Base-by-base conservation (phyloP, 2,113 vertebrate genomes). In the Pelecanoides urinatrix region DNA sequence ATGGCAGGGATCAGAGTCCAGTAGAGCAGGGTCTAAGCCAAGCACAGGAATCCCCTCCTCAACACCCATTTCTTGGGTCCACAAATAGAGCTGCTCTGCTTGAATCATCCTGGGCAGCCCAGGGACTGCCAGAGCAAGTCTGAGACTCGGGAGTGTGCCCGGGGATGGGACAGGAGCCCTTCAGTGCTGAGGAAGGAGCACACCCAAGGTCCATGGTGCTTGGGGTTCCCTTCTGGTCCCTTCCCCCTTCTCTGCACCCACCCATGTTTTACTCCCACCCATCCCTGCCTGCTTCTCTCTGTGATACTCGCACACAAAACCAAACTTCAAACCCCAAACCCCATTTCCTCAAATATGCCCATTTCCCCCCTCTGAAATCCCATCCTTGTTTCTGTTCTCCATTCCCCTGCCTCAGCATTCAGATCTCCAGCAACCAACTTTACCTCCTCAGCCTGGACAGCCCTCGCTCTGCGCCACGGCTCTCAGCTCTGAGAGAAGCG, bases 1-100 rank as follows among this genome's bases (percentile, higher is more conserved):
- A 87, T 22, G 40, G 90, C 76, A 92, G 82, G 34, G 94, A 96
- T 96, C 80, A 90, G 65, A 97, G 95, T 55, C 81, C 61, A 85
- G 80, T 38, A 94, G 95, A 92, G 32, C 67, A 91, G 34, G 25
- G 85, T 68, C 78, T 75, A 90, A 96, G 78, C 71, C 77, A 87
- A 94, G 59, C 1, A 11, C 58, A 82, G 81, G 77, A 79, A 94
- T 88, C 45, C 59, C 42, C 52, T 82, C 45, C 52, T 82, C 77
- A 91, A 34, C 0, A 0, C 16, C 47, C 23, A 10, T 70, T 91
- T 86, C 50, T 86, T 88, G 21, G n/a, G n/a, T 82, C 85, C 36
- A 11, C 80, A 93, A 88, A 66, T 79, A 95, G 79, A 90, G 30
- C 34, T 81, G 56, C 50, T 70, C 49, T 63, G 65, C 52, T 49